Evolutionary conservation across 1,140 invertebrate species (phyloP).

Genomic region (Drosophila eugracilis): DNA sequence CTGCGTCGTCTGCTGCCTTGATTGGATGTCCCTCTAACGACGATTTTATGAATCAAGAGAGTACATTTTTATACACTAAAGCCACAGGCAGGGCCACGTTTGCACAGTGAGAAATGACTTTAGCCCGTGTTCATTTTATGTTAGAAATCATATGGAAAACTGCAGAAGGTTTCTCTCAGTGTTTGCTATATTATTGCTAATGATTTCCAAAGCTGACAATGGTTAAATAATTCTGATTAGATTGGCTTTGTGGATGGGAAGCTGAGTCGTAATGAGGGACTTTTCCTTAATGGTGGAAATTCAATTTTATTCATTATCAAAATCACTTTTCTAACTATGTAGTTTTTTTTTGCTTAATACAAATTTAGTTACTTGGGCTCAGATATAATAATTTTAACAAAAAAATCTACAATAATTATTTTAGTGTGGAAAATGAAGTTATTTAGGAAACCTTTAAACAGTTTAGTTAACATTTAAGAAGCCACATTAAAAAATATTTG

Average conservation of each 20-base stretch:
- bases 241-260: slow-evolving; percentile 10
- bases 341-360: background rate
- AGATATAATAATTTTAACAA: no score
- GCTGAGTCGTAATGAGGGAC: slow-evolving; percentile 1
- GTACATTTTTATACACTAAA: slow-evolving; percentile 15
- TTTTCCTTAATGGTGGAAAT: slow-evolving; percentile 1
- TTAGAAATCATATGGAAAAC: no score
- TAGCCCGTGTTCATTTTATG: no score
- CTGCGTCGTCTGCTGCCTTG: slow-evolving; percentile 36
- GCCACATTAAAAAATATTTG: no score
- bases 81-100: background rate
- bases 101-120: background rate
- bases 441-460: no score
- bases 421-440: no score
- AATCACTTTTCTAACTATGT: background rate
- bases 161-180: background rate
- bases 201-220: slow-evolving; percentile 11
- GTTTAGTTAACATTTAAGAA: no score
- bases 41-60: slow-evolving; percentile 43
- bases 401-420: no score
- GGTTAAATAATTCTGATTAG: slow-evolving; percentile 9
- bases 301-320: slow-evolving; percentile 7
- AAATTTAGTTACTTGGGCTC: no score
- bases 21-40: slow-evolving; percentile 44
- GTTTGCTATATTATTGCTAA: background rate